Evolutionary conservation across 2,888 invertebrate genomes (phyloP), one percentile per base, ranked within the genome.

Genomic region (Perdita meconis): DNA sequence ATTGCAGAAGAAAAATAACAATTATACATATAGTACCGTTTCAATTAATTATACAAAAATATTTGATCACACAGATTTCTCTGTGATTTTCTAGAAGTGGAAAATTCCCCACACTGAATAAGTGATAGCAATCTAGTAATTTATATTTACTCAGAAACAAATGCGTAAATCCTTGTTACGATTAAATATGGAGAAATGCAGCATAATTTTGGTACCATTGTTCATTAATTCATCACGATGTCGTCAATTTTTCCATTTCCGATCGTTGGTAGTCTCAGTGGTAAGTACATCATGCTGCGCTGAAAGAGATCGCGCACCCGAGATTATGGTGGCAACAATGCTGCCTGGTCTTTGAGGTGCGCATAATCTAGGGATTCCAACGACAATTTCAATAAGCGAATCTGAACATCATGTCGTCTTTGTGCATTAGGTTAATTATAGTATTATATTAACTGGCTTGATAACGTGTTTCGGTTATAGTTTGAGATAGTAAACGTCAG

Each of bases 381-480:
- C 13, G 42, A 64, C 59, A 63, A 78, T 75, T 75, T 42, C 59
- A 64, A 24, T 42, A 57, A 51, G 53, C 42, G 26, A 30, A 50
- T 60, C 19, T 50, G 42, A 47, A 56, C 74, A 53, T 34, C 55
- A 26, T 53, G 12, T 68, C 57, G 51, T 60, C 40, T 57, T 44
- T 47, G 74, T 50, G 36, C 42, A 47, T 61, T 65, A 50, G 36
- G 30, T 68, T 68, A 78, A 74, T 81, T 56, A 55, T 2, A 36
- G 38, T n/a, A 30, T 56, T 60, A 38, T n/a, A 56, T 30, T 60
- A 65, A 53, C 22, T 16, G 26, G 12, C 36, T 24, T 38, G 26
- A 50, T n/a, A 30, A 44, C 19, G 19, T 44, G 44, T 59, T 53
- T 44, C 24, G 51, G 16, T 60, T 47, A 24, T 38, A 38, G 59